Conservation (phyloP, 2,113 vertebrate species). For the zebrafish (Danio rerio) region GRCz12tu NC_133197.1:15828001-15828500, state of each 20-base stretch:
- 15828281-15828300: slow-evolving; percentile 33
- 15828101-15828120: slow-evolving; percentile 20
- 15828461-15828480: too few relatives aligned
- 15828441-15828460: neutral
- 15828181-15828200: slow-evolving; percentile 48
- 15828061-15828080: neutral
- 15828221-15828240: slow-evolving; percentile 17
- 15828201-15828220: slow-evolving; percentile 47
- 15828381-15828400: slow-evolving; percentile 49
- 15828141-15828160: neutral
- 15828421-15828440: neutral
- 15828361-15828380: slow-evolving; percentile 24
- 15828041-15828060: slow-evolving; percentile 3
- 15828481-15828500: too few relatives aligned
- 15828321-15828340: slow-evolving; percentile 27
- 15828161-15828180: slow-evolving; percentile 6
- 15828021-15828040: slow-evolving; percentile 33
- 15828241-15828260: slow-evolving; percentile 37
- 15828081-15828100: neutral
- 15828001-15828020: slow-evolving; percentile 36
- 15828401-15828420: slow-evolving; percentile 23
- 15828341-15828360: slow-evolving; percentile 27
- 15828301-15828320: slow-evolving; percentile 19
- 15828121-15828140: slow-evolving; percentile 54
- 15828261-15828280: slow-evolving; percentile 12